Evolutionary conservation across 2,797 vertebrate species (phyloP).

Genomic region (Myotis myotis): DNA sequence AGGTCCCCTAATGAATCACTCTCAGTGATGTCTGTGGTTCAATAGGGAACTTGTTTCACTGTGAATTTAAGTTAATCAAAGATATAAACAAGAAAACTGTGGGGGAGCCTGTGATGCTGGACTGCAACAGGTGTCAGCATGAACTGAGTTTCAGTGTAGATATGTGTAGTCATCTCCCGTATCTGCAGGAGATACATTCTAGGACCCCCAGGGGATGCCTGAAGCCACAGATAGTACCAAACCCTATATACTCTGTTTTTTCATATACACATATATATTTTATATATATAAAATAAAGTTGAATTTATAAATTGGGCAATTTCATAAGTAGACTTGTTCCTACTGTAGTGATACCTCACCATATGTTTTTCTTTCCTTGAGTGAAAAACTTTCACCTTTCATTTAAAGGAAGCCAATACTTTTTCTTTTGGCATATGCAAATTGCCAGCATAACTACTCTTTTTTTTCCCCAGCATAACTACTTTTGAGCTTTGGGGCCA

Average conservation of each 20-base stretch:
- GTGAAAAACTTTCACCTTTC: neutral
- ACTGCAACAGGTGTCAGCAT: neutral
- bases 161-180: neutral
- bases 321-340: neutral
- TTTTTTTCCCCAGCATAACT: neutral
- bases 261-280: no score
- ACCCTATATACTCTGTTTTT: neutral
- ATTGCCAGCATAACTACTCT: neutral
- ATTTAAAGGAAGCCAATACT: neutral
- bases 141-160: no score
- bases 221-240: neutral
- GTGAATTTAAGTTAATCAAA: no score
- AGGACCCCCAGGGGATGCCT: neutral
- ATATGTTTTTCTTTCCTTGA: neutral
- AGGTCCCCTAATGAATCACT: no score
- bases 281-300: neutral
- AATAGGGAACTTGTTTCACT: no score
- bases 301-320: neutral
- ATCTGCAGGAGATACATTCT: neutral
- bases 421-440: neutral
- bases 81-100: no score
- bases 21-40: no score
- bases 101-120: neutral
- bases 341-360: neutral
- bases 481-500: neutral